Conservation (phyloP, 2,888 invertebrate genomes). For the Endotricha flammealis region DNA sequence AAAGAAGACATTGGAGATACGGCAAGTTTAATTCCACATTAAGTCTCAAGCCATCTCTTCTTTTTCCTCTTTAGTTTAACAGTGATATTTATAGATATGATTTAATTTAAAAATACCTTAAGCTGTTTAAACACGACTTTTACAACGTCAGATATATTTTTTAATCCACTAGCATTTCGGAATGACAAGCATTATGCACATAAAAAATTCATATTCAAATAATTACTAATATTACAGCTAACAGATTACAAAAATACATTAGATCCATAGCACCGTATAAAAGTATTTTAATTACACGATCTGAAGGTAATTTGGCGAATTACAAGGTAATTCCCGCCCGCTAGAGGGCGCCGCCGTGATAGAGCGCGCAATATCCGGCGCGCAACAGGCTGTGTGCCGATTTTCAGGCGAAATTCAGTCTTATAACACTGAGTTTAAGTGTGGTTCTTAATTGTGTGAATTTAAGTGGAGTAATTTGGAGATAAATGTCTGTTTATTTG, state of each 20-base stretch:
- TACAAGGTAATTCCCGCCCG: conserved; percentile 66
- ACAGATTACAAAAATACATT: conserved; percentile 11
- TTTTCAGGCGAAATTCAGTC: conserved; percentile 13
- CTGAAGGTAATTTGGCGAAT: conserved; percentile 66
- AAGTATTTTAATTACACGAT: conserved; percentile 67
- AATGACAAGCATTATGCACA: too few relatives aligned
- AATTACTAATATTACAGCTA: too few relatives aligned
- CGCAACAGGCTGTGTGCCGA: conserved; percentile 57
- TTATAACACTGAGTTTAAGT: neutral
- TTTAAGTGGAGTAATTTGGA: conserved; percentile 24
- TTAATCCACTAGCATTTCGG: too few relatives aligned
- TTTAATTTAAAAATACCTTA: too few relatives aligned
- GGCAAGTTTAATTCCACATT: too few relatives aligned
- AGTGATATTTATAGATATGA: too few relatives aligned
- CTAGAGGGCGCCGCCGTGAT: conserved; percentile 53
- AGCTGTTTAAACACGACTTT: too few relatives aligned
- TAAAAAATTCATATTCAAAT: too few relatives aligned
- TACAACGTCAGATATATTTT: too few relatives aligned
- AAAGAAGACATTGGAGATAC: too few relatives aligned
- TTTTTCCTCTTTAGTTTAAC: too few relatives aligned
- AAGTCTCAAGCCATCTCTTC: too few relatives aligned
- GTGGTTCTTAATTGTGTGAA: neutral
- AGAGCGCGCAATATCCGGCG: conserved; percentile 64
- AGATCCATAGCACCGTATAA: conserved; percentile 21
- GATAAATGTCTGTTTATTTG: conserved; percentile 33